phyloP scores from a whole-genome alignment of 2,113 vertebrate genomes.

The Elgaria multicarinata region DNA sequence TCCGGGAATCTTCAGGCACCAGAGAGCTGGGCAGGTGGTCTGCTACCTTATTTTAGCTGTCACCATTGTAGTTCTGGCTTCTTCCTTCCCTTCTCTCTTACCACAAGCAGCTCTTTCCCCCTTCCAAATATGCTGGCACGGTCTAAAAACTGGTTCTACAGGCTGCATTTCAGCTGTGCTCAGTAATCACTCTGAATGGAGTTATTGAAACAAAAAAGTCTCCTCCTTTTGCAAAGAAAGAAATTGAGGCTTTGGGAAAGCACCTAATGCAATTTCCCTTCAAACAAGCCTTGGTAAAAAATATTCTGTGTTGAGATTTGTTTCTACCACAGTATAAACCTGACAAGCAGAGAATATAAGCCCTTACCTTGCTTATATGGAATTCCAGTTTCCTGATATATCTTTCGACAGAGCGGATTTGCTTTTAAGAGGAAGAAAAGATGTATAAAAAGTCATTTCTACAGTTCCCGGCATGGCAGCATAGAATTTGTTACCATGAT shows the following conservation, averaged over 20 bases:
- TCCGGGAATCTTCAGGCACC: background rate
- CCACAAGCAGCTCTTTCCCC: background rate
- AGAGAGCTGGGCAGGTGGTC: background rate
- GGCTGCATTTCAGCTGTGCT: conserved; percentile 7
- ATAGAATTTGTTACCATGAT: background rate
- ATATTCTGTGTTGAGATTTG: background rate
- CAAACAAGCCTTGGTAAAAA: background rate
- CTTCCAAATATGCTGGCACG: conserved; percentile 27
- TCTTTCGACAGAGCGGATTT: conserved; percentile 90
- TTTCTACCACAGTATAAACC: background rate
- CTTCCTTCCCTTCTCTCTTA: fast-evolving
- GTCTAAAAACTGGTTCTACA: conserved; percentile 40
- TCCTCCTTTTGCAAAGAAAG: conserved; percentile 19
- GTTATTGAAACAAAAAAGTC: conserved; percentile 51
- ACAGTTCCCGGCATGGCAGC: background rate
- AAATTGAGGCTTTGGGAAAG: conserved; percentile 7
- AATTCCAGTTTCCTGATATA: conserved; percentile 93
- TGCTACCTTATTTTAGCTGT: background rate
- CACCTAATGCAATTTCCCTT: background rate
- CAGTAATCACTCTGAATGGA: conserved; percentile 51
- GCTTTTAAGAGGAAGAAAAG: conserved; percentile 75
- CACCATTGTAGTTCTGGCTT: fast-evolving
- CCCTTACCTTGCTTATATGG: conserved; percentile 93
- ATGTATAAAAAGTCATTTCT: background rate
- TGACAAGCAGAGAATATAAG: background rate